Evolutionary conservation across 1,140 invertebrate genomes (phyloP).

Genomic region (Drosophila subpulchrella): DNA sequence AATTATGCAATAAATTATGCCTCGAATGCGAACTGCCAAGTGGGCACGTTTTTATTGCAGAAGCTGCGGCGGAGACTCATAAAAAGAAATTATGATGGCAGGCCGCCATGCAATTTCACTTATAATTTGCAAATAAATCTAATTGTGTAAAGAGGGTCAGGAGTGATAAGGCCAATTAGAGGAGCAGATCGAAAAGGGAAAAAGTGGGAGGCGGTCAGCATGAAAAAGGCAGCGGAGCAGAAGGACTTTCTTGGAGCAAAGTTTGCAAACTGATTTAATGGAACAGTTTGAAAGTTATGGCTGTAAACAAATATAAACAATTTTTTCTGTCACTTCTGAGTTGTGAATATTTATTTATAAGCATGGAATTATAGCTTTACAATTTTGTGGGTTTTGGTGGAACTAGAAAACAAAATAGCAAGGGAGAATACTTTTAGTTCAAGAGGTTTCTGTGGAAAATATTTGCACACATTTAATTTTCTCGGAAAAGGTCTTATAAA

Average conservation of each 20-base stretch:
- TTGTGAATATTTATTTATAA: background rate
- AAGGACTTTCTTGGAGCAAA: slow-evolving; percentile 1
- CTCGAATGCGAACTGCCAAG: slow-evolving; percentile 41
- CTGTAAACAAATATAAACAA: slow-evolving; percentile 15
- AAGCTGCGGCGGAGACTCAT: slow-evolving; percentile 47
- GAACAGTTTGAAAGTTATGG: slow-evolving; percentile 11
- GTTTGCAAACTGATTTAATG: slow-evolving; percentile 25
- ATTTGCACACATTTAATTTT: too few relatives aligned
- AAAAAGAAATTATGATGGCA: slow-evolving; percentile 38
- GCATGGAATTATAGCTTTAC: too few relatives aligned
- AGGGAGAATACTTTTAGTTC: background rate
- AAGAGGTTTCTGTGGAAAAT: too few relatives aligned
- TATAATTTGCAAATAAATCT: slow-evolving; percentile 78
- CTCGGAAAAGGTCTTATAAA: too few relatives aligned
- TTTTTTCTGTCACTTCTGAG: background rate
- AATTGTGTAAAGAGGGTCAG: slow-evolving; percentile 57
- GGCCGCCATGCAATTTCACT: slow-evolving; percentile 56
- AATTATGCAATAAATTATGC: slow-evolving; percentile 71
- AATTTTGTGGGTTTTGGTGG: too few relatives aligned
- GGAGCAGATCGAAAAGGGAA: slow-evolving; percentile 16
- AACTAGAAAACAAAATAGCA: too few relatives aligned
- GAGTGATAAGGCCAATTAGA: slow-evolving; percentile 29
- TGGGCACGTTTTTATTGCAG: slow-evolving; percentile 61
- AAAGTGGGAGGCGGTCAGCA: background rate
- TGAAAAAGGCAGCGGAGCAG: background rate